A percentile compares a stretch with the other conserved stretches of the same genome.
Evolutionary conservation across 1,140 invertebrate genomes (phyloP).

Genomic region (Eriocheir sinensis): DNA sequence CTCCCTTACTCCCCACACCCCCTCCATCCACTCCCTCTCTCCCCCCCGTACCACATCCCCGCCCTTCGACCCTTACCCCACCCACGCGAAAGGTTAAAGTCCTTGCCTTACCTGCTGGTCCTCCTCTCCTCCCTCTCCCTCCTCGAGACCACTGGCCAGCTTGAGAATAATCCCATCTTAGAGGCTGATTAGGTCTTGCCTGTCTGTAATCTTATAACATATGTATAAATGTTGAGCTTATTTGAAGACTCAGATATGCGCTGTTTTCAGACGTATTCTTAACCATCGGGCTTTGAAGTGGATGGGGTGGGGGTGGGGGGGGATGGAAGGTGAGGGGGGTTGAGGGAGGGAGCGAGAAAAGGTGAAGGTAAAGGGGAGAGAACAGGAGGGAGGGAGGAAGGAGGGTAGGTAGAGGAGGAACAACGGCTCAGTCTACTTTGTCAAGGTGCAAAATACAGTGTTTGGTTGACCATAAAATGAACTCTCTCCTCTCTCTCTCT

Average conservation of each 20-base stretch:
- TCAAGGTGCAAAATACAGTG: conserved; percentile 11
- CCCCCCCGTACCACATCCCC: too few species aligned
- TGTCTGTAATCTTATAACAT: conserved; percentile 57
- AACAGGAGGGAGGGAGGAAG: not conserved
- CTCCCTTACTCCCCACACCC: not conserved
- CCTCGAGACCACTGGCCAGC: too few species aligned
- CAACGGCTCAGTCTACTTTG: too few species aligned
- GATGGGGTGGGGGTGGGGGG: not conserved
- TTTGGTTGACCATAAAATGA: conserved; percentile 15
- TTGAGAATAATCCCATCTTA: conserved; percentile 52
- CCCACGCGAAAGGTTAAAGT: not conserved
- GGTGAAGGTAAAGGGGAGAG: too few species aligned
- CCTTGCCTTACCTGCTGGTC: not conserved
- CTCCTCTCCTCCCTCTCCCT: not conserved
- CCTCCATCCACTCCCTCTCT: too few species aligned
- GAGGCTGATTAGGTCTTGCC: conserved; percentile 40
- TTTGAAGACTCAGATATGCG: conserved; percentile 53
- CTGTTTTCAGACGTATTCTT: conserved; percentile 36
- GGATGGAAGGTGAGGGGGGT: not conserved
- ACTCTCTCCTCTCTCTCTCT: too few species aligned
- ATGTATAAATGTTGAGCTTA: conserved; percentile 57
- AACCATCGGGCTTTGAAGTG: too few species aligned
- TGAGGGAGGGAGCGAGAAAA: not conserved
- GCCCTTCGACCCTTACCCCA: not conserved
- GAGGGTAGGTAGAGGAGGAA: not conserved